A percentile compares a stretch with the other conserved stretches of the same genome.
Conservation (phyloP, 1,140 invertebrate species). For the Drosophila nasuta region DNA sequence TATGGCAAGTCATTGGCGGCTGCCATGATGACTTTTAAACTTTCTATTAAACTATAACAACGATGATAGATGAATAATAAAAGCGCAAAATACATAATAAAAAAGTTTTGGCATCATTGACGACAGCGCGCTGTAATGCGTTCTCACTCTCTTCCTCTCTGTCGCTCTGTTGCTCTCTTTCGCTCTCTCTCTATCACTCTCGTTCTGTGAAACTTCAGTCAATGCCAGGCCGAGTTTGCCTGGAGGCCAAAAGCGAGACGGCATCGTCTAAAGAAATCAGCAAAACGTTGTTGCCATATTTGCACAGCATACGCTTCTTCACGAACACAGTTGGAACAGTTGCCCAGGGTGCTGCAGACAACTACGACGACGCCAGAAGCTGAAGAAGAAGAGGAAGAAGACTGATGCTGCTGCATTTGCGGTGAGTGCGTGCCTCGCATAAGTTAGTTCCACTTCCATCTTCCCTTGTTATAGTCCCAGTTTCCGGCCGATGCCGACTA, state of each 20-base stretch:
- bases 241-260: slow-evolving; percentile 24
- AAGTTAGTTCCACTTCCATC: slow-evolving; percentile 57
- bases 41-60: slow-evolving; percentile 83
- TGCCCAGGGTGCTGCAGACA: slow-evolving; percentile 60
- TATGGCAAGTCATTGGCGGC: slow-evolving; percentile 70
- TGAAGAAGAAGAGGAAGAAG: slow-evolving; percentile 42
- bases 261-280: slow-evolving; percentile 50
- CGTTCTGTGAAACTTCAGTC: slow-evolving; percentile 43
- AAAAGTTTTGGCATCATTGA: slow-evolving; percentile 73
- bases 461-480: neutral
- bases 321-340: slow-evolving; percentile 9
- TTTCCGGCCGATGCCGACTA: slow-evolving; percentile 46
- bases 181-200: neutral
- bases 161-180: neutral
- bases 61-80: slow-evolving; percentile 84
- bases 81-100: slow-evolving; percentile 80
- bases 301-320: slow-evolving; percentile 36
- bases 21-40: slow-evolving; percentile 79
- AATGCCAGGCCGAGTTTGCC: slow-evolving; percentile 11
- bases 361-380: slow-evolving; percentile 15
- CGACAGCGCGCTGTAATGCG: slow-evolving; percentile 56
- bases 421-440: slow-evolving; percentile 81
- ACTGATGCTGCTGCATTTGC: slow-evolving; percentile 81
- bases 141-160: neutral
- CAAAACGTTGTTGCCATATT: slow-evolving; percentile 63